Evolutionary conservation across 2,113 vertebrate species (phyloP), one percentile per base, ranked within the genome.

Genomic region (Heterocephalus glaber): DNA sequence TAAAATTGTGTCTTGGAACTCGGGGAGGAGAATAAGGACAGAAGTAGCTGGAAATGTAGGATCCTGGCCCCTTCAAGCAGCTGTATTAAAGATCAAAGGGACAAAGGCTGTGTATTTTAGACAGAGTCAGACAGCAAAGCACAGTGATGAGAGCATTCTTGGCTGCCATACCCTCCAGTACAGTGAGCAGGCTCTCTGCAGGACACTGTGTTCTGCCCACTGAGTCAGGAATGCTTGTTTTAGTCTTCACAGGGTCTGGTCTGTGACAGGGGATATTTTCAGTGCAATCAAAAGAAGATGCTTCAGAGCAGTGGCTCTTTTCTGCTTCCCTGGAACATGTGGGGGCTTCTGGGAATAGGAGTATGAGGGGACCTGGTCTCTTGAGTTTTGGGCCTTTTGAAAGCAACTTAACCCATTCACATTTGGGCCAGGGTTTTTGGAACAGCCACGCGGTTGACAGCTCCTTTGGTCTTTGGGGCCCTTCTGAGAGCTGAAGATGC

Each of bases 81-180:
- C 91, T 68, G 22, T 52, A 88, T 72, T 94, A 61, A 91, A 96
- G 96, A 97, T 96, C 92, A 97, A 97, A 97, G 95, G 86, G 80
- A 74, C 9, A 74, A 38, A 95, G 89, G 13, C 86, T 24, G 2
- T n/a, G 44, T 86, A 93, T 96, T 94, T 91, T 96, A 97, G 96
- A 87, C 2, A 2, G 93, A 93, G 58, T 90, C 70, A 41, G 86
- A 87, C 81, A 77, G 10, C 96, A 81, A 33, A 26, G 80, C 19
- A 0, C 89, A 49, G 49, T 66, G 79, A 60, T 86, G 95, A 95
- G 92, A 95, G 95, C 94, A 85, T 95, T 92, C 89, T 61, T 96
- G 93, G 84, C 89, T 95, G 81, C 90, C 94, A 74, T 24, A 41
- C 68, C 66, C 90, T 47, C 0, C 0, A 95, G 89, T 44, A 84